Evolutionary conservation across 2,113 vertebrate species (phyloP), one percentile per base, ranked within the genome.

Genomic region (Calypte anna): DNA sequence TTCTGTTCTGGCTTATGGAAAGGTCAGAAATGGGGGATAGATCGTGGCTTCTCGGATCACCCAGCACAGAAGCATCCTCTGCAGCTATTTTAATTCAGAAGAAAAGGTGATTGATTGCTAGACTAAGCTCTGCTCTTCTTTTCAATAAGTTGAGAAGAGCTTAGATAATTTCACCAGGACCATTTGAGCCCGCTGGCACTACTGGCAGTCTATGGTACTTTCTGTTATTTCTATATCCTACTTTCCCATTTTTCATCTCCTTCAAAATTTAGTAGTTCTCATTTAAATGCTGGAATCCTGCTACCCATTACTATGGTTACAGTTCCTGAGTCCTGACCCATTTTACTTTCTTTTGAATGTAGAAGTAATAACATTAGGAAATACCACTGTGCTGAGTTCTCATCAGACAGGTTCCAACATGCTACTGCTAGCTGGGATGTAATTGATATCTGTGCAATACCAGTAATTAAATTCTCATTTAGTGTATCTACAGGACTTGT

Each of bases 1-100:
- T 90, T 90, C 91, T 91, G 58, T 89, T 86, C 64, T 53, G 68
- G 23, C 82, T 74, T 89, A 90, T 51, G 59, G 90, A 88, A 91
- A 61, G 57, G 62, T 36, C 81, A 92, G 69, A 79, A 51, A 12
- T 58, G 24, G 43, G 59, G 48, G 95, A 93, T 8, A 33, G 64
- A 5, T 88, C 53, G 59, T 17, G 74, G 54, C 24, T 92, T 28
- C 31, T 69, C 46, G n/a, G 27, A 69, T 62, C 5, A 2, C n/a
- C 58, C 77, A 69, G 31, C 3, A 0, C n/a, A 68, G 59, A 55
- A 88, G 7, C 17, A 77, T n/a, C 28, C 10, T 92, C 61, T 85
- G 55, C 28, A 96, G 43, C 9, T 84, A 73, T 59, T 69, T 87
- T 75, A 73, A 67, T 74, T 63, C 12, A 67, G 44, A 77, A 74